Conservation (phyloP, 2,797 vertebrate species). For the Artibeus jamaicensis region DNA sequence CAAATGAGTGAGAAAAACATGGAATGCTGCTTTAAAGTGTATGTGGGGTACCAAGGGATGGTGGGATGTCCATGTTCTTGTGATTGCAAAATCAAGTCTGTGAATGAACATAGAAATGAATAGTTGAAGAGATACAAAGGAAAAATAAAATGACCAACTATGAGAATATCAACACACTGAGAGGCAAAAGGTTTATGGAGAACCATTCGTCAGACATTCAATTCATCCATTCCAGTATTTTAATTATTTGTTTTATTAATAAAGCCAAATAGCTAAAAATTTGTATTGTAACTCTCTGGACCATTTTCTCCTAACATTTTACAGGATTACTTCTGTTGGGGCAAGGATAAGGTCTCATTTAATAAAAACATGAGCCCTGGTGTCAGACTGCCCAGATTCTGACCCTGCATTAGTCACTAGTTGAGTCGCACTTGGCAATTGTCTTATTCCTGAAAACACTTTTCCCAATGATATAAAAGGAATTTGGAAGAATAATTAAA, state of each 20-base stretch:
- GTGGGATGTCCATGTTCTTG: background rate
- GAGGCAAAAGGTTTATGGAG: background rate
- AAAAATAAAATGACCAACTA: background rate
- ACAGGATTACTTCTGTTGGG: background rate
- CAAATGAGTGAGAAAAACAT: background rate
- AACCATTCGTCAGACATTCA: background rate
- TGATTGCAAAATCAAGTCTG: background rate
- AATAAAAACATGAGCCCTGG: background rate
- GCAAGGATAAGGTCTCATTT: background rate
- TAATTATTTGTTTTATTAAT: background rate
- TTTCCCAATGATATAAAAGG: background rate
- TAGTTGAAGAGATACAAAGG: background rate
- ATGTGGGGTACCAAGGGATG: background rate
- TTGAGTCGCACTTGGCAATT: background rate
- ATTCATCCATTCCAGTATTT: background rate
- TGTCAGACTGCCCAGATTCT: background rate
- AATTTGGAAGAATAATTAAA: background rate
- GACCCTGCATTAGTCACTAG: background rate
- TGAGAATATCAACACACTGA: background rate
- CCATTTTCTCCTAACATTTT: background rate
- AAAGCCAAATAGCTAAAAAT: background rate
- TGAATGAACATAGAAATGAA: background rate
- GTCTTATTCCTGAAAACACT: background rate
- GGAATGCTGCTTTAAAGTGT: background rate
- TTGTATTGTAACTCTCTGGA: background rate